Evolutionary conservation across 1,140 invertebrate genomes (phyloP).

Genomic region (Trinorchestia longiramus): DNA sequence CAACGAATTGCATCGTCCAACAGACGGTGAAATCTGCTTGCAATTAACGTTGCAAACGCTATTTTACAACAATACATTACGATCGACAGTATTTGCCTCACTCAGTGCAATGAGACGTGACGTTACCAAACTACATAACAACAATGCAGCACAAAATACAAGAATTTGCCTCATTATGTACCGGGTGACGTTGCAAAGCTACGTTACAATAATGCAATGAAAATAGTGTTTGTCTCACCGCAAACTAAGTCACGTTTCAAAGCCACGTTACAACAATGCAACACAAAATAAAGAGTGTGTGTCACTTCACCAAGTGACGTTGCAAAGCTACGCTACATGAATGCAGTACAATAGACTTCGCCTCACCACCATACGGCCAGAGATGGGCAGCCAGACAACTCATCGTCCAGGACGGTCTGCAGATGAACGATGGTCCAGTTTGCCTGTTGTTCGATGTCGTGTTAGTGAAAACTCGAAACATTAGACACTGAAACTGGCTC

Average conservation of each 20-base stretch:
- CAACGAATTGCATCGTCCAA: neutral
- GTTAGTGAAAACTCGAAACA: slow-evolving; percentile 3
- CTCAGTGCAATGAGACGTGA: too few relatives aligned
- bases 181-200: neutral
- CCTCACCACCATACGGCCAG: slow-evolving; percentile 15
- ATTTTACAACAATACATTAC: neutral
- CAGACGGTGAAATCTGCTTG: neutral
- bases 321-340: slow-evolving; percentile 1
- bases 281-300: neutral
- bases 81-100: neutral
- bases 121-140: too few relatives aligned
- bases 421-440: neutral
- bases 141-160: neutral
- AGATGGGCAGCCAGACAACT: neutral
- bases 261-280: neutral
- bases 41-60: neutral
- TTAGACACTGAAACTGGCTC: neutral
- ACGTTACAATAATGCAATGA: neutral
- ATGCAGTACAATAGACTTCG: neutral
- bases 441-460: slow-evolving; percentile 5
- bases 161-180: neutral
- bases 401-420: neutral
- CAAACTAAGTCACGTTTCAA: neutral
- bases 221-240: neutral
- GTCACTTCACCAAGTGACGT: neutral